phyloP scores from a whole-genome alignment of 2,888 invertebrate genomes.

The Agelastica alni region DNA sequence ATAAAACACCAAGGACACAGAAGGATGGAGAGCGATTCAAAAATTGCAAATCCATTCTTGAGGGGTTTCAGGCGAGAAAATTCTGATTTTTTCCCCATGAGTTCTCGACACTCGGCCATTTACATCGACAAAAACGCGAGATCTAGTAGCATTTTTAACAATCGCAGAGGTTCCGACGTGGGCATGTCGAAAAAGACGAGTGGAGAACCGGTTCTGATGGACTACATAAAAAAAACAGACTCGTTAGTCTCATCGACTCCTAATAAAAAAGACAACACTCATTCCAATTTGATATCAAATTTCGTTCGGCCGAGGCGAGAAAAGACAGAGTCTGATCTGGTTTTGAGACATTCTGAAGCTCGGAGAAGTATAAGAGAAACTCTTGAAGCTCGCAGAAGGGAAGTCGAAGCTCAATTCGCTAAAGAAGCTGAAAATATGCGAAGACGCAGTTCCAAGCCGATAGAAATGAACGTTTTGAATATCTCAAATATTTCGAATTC shows the following conservation, averaged over 20 bases:
- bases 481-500: conserved; percentile 43
- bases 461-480: conserved; percentile 52
- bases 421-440: conserved; percentile 56
- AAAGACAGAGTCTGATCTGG: conserved; percentile 88
- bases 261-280: conserved; percentile 48
- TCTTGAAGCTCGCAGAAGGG: conserved; percentile 57
- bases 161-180: conserved; percentile 64
- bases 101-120: conserved; percentile 77
- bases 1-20: conserved; percentile 60
- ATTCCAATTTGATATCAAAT: conserved; percentile 44
- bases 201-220: conserved; percentile 73
- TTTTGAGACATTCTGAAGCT: conserved; percentile 67
- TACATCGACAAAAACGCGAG: conserved; percentile 61
- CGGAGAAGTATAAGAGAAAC: conserved; percentile 59
- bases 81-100: conserved; percentile 80
- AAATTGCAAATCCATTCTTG: conserved; percentile 71
- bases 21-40: conserved; percentile 74
- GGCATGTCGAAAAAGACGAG: conserved; percentile 60
- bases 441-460: conserved; percentile 57
- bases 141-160: conserved; percentile 73
- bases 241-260: conserved; percentile 46
- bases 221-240: conserved; percentile 66
- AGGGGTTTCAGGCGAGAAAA: conserved; percentile 82
- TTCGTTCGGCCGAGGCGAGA: conserved; percentile 75
- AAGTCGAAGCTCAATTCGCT: conserved; percentile 56